Evolutionary conservation across 1,140 invertebrate species (phyloP).

Genomic region (Lethocerus indicus): DNA sequence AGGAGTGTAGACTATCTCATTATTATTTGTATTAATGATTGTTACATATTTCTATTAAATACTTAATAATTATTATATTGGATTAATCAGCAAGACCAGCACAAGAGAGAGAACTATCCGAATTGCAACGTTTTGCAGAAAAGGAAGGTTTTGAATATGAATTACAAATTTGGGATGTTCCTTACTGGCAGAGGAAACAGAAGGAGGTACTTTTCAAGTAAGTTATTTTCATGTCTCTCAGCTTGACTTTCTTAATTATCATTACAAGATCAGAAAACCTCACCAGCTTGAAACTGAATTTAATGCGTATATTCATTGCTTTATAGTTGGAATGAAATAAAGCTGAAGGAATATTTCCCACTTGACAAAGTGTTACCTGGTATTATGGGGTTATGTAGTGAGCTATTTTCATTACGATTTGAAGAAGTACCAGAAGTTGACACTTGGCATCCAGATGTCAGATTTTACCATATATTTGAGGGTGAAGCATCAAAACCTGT

Average conservation of each 20-base stretch:
- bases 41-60: slow-evolving; percentile 6
- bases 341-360: slow-evolving; percentile 67
- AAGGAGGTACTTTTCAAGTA: slow-evolving; percentile 38
- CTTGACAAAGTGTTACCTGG: slow-evolving; percentile 55
- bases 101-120: slow-evolving; percentile 56
- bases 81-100: slow-evolving; percentile 36
- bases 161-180: slow-evolving; percentile 68
- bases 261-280: too few relatives aligned
- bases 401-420: slow-evolving; percentile 69
- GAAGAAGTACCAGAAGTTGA: slow-evolving; percentile 39
- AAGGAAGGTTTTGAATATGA: slow-evolving; percentile 49
- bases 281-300: too few relatives aligned
- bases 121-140: slow-evolving; percentile 54
- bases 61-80: slow-evolving; percentile 12
- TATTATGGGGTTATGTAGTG: slow-evolving; percentile 34
- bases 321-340: slow-evolving; percentile 44
- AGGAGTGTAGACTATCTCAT: neutral
- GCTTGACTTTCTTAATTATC: too few relatives aligned
- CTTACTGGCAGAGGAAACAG: slow-evolving; percentile 63
- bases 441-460: slow-evolving; percentile 72
- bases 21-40: slow-evolving; percentile 11
- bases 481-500: slow-evolving; percentile 42
- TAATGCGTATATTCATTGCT: slow-evolving; percentile 10
- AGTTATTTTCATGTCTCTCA: too few relatives aligned
- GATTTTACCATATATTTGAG: slow-evolving; percentile 67